Evolutionary conservation across 2,113 vertebrate genomes (phyloP), one percentile per base, ranked within the genome.

Genomic region (Ramphastos sulfuratus): DNA sequence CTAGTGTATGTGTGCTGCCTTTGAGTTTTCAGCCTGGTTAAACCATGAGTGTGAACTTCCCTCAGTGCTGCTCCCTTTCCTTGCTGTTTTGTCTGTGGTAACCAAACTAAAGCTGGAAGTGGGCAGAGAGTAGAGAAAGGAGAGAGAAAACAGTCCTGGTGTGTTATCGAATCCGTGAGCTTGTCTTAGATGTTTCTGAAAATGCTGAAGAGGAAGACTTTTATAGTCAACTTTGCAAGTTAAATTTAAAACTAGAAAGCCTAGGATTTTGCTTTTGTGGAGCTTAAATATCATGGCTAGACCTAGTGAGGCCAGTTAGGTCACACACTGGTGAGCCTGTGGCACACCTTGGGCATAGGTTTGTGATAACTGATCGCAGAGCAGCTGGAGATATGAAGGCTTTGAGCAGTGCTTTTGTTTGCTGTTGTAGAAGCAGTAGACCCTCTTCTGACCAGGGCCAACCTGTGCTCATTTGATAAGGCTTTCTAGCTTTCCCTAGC

Each of bases 371-470:
- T 9, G 24, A 31, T 59, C 25, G 23, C 44, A 33, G 12, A 77
- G 30, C 37, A 63, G 13, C 48, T 81, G 55, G 30, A 76, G 86
- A 72, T 18, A 46, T 79, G 1, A 35, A 33, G 44, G 58, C 4
- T 63, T 77, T 52, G 25, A 33, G 30, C 82, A 85, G 21, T 50
- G 10, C n/a, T 86, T 85, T 77, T 19, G 6, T 74, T 88, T 84
- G 17, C 56, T 39, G 8, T 9, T 7, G 42, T 60, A 46, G 60
- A 60, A 63, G 16, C 35, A 55, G 10, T 54, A 81, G 69, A 31
- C 7, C 12, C 23, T 67, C 23, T 50, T 81, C 17, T 3, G 31
- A 33, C 0, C 0, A n/a, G 37, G 4, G 10, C 67, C 4, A 2
- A n/a, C 23, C 85, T 85, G 31, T 89, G 23, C 33, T 74, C 2